Conservation (phyloP, 2,797 vertebrate species). For the Acanthurus leucopareius region DNA sequence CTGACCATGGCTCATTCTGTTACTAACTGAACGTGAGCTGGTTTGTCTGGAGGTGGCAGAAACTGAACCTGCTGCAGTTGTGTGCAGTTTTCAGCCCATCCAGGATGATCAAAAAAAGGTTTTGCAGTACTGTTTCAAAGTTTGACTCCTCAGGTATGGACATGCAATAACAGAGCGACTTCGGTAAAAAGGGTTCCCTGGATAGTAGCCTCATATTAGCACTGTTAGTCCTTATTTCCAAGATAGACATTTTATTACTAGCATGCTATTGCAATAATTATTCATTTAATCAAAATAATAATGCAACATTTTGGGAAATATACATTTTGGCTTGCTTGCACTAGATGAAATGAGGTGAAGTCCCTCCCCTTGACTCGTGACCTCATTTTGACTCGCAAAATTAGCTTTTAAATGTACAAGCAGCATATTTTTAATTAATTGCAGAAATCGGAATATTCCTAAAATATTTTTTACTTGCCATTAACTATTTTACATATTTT, state of each 20-base stretch:
- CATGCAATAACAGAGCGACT: neutral
- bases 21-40: constrained; percentile 51
- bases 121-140: neutral
- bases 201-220: neutral
- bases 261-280: neutral
- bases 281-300: neutral
- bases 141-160: neutral
- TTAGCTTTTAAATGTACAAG: no score
- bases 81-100: neutral
- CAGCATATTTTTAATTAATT: no score
- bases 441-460: no score
- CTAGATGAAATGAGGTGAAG: neutral
- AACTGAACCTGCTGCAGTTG: constrained; percentile 27
- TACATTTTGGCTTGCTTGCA: neutral
- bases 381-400: no score
- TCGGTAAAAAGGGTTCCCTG: neutral
- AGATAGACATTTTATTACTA: neutral
- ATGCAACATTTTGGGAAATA: neutral
- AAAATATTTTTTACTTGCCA: no score
- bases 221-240: constrained; percentile 28
- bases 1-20: constrained; percentile 53
- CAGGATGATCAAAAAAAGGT: neutral
- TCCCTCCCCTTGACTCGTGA: no score
- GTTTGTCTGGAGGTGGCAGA: constrained; percentile 56
- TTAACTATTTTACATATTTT: neutral